These are phyloP conservation scores for Euura lappo DNA, from an alignment of 1,140 invertebrate genomes.

Conservation along the genomic window DNA sequence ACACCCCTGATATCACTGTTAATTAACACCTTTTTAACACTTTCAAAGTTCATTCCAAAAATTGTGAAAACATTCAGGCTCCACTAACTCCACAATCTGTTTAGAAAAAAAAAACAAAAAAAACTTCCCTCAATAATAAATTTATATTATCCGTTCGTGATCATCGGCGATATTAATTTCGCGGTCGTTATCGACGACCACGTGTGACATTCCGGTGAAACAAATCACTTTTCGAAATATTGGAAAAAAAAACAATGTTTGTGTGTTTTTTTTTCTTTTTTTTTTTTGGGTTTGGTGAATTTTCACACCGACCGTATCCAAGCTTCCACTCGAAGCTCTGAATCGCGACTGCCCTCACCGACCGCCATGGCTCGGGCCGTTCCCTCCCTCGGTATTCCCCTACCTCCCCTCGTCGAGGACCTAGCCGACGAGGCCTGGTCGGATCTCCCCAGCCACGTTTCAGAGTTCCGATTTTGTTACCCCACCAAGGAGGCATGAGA, in stretches of 20 bases:
- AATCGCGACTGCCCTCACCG: conserved; percentile 37
- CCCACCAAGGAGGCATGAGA: background rate
- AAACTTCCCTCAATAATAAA: conserved; percentile 3
- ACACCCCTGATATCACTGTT: too few relatives aligned
- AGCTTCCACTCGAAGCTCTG: conserved; percentile 37
- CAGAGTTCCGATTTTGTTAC: background rate
- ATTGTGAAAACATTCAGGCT: too few relatives aligned
- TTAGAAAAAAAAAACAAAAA: conserved; percentile 7
- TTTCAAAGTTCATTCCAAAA: too few relatives aligned
- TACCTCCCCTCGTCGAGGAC: conserved; percentile 7
- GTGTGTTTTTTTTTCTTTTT: conserved; percentile 12
- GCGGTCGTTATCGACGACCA: too few relatives aligned
- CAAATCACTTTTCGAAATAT: too few relatives aligned
- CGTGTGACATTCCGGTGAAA: too few relatives aligned
- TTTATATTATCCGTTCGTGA: background rate
- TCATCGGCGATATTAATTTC: too few relatives aligned
- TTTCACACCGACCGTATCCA: conserved; percentile 2
- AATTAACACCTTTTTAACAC: too few relatives aligned
- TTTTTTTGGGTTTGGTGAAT: conserved; percentile 13
- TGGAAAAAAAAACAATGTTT: background rate
- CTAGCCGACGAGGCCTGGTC: conserved; percentile 9
- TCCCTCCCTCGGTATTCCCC: conserved; percentile 23
- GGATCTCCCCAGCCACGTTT: background rate
- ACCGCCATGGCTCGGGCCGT: conserved; percentile 23
- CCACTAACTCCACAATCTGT: too few relatives aligned